Evolutionary conservation across 1,140 invertebrate genomes (phyloP), one percentile per base, ranked within the genome.

Genomic region (Drosophila auraria): DNA sequence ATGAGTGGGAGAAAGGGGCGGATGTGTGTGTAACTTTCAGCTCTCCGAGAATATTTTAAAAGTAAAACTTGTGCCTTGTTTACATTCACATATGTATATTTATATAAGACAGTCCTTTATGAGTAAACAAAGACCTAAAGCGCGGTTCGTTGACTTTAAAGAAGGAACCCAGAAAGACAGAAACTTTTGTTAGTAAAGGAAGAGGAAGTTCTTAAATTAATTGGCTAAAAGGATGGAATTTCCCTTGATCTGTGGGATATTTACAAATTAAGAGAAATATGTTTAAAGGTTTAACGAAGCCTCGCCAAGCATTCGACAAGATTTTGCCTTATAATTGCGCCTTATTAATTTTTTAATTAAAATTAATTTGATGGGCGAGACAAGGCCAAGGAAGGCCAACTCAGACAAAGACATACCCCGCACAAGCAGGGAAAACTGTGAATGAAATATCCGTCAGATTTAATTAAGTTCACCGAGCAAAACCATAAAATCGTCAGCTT

Each of bases 341-440:
- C 47, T 65, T 59, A 77, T 77, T 77, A 77, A 77, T 54, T 65
- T 59, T 75, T 77, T 77, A 77, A 77, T 75, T 75, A 53, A 65
- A 77, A 75, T 65, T 59, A 73, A 76, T 65, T 65, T 59, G 73
- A 65, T 38, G 70, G 36, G 12, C 49, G 42, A 49, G 25, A 50
- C 40, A 23, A 57, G 3, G 27, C 36, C 8, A 42, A 23, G 2
- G 38, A 60, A 49, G 23, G 2, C 17, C 9, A 44, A 42, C 14
- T 5, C 14, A 44, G 44, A 27, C 23, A 42, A 36, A 61, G 23
- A 36, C 25, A 62, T 14, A 25, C 9, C 15, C 50, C 17, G 20
- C 27, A 15, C 8, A 54, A 11, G n/a, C n/a, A 25, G 30, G 36
- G 7, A 40, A 75, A 71, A 11, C 8, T 23, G 60, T 71, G 40